These are phyloP conservation scores for Aphis gossypii DNA, from an alignment of 1,140 invertebrate genomes.

Conservation along the genomic window DNA sequence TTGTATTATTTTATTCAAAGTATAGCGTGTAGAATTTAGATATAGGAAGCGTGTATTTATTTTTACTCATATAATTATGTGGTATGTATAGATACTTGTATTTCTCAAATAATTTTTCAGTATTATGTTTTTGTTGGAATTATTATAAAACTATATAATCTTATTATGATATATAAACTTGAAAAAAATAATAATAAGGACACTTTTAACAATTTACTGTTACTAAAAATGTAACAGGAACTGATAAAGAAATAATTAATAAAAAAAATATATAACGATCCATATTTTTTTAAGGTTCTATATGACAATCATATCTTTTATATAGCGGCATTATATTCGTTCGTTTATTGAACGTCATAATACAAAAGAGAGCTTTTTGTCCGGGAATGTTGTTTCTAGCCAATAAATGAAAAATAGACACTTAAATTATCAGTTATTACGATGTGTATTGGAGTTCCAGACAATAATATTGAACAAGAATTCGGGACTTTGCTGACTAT, in stretches of 20 bases:
- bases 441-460: not conserved
- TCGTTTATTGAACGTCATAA: not conserved
- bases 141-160: not conserved
- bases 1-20: not conserved
- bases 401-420: constrained; percentile 33
- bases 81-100: no score
- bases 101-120: not conserved
- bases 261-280: not conserved
- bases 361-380: constrained; percentile 6
- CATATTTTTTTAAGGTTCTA: not conserved
- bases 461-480: constrained; percentile 6
- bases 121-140: not conserved
- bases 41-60: no score
- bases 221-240: not conserved
- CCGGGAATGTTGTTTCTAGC: not conserved
- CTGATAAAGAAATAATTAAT: not conserved
- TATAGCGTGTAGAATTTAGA: no score
- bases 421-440: constrained; percentile 37
- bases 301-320: not conserved
- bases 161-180: no score
- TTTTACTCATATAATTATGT: no score
- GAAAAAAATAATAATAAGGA: not conserved
- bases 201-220: not conserved
- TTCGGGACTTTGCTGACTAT: constrained; percentile 7
- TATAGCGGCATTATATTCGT: not conserved